These are phyloP conservation scores for Rhogogaster chlorosoma DNA, from an alignment of 2,888 invertebrate genomes.

Conservation along the genomic window DNA sequence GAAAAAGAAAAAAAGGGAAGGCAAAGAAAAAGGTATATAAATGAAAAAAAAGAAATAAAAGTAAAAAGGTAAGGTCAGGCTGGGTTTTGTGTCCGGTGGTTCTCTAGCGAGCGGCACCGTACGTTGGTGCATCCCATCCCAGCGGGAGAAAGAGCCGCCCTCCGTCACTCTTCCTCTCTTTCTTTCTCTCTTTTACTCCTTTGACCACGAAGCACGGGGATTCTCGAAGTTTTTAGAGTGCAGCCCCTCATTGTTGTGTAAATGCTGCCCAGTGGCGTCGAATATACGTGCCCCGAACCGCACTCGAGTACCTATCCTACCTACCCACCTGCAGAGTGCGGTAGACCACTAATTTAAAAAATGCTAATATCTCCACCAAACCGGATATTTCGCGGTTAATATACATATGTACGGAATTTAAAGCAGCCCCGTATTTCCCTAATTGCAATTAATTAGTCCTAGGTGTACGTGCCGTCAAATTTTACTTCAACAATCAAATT, in stretches of 20 bases:
- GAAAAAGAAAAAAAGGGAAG: conserved; percentile 40
- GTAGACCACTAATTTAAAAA: conserved; percentile 70
- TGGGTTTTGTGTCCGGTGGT: conserved; percentile 66
- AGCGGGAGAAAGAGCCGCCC: conserved; percentile 49
- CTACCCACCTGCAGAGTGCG: not conserved
- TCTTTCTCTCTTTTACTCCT: conserved; percentile 60
- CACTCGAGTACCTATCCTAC: conserved; percentile 55
- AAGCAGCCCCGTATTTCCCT: not conserved
- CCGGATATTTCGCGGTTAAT: conserved; percentile 68
- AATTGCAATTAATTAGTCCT: conserved; percentile 17
- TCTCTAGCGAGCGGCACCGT: conserved; percentile 60
- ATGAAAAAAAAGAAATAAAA: conserved; percentile 59
- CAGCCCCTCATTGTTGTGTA: conserved; percentile 76
- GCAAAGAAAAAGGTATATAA: not conserved
- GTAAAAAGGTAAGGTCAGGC: conserved; percentile 59
- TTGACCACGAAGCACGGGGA: conserved; percentile 67
- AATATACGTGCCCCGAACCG: conserved; percentile 56
- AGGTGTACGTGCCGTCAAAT: not conserved
- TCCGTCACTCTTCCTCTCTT: conserved; percentile 50
- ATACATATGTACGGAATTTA: conserved; percentile 28
- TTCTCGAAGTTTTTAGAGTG: conserved; percentile 76
- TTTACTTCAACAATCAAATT: not conserved
- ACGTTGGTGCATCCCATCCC: conserved; percentile 56
- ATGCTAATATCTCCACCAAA: conserved; percentile 74
- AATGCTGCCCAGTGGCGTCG: conserved; percentile 76